phyloP scores from a whole-genome alignment of 2,888 invertebrate species.

The Plebejus argus region DNA sequence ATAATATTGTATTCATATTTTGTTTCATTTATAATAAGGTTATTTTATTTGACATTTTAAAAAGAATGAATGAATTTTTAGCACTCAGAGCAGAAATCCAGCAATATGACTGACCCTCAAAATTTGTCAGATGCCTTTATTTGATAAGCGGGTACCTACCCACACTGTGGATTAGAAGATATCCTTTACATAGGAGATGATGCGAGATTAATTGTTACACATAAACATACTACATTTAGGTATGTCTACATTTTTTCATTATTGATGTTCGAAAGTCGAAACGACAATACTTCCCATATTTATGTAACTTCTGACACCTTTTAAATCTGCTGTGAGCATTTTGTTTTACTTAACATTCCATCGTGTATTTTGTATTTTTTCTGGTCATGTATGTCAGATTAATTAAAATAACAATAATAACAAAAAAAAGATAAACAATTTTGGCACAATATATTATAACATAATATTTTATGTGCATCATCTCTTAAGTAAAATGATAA shows the following conservation, averaged over 20 bases:
- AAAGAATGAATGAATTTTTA: no score
- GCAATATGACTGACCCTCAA: not conserved
- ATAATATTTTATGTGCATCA: not conserved
- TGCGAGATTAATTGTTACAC: not conserved
- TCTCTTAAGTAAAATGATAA: constrained; percentile 1
- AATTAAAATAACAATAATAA: not conserved
- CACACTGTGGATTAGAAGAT: not conserved
- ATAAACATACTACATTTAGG: not conserved
- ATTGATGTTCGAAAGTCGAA: no score
- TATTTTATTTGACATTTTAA: no score
- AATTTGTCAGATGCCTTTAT: constrained; percentile 1
- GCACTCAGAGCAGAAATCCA: not conserved
- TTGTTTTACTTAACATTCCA: no score
- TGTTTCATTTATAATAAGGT: no score
- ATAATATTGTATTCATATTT: no score
- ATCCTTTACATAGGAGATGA: constrained; percentile 3
- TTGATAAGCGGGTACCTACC: not conserved
- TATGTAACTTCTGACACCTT: not conserved
- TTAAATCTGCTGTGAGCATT: not conserved
- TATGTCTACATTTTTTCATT: no score
- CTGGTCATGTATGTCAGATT: no score
- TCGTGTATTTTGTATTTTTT: no score
- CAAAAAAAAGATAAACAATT: not conserved
- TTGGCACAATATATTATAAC: not conserved
- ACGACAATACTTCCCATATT: not conserved